Percentiles rank a stretch among this genome's conserved stretches.
These are phyloP conservation scores for Poecilia wingei DNA, from an alignment of 2,797 vertebrate genomes.

Conservation along the genomic window DNA sequence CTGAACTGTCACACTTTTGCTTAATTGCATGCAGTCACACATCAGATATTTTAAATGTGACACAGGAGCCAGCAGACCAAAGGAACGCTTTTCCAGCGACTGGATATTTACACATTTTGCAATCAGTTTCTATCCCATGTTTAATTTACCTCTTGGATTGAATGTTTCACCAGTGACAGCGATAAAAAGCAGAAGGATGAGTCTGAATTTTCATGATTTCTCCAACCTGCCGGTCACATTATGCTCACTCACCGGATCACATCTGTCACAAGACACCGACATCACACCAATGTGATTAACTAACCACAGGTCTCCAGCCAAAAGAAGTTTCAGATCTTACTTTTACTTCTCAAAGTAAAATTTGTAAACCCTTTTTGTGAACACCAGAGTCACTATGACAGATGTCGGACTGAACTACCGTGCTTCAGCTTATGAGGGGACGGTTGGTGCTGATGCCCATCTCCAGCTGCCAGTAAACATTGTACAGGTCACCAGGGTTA, in stretches of 20 bases:
- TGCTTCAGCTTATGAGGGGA: not conserved
- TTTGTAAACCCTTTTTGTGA: not conserved
- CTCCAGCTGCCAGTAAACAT: not conserved
- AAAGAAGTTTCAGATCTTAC: not conserved
- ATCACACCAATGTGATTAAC: not conserved
- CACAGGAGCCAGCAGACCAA: slow-evolving; percentile 11
- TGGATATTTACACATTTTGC: not conserved
- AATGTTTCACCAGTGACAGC: not conserved
- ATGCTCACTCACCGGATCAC: not conserved
- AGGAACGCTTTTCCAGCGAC: not conserved
- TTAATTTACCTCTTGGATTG: not conserved
- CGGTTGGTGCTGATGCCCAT: not conserved
- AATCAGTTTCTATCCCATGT: not conserved
- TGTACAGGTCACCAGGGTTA: not conserved
- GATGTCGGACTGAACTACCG: not conserved
- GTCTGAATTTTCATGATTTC: not conserved
- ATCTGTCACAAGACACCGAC: not conserved
- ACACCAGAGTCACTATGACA: not conserved
- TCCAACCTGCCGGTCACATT: not conserved
- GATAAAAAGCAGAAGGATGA: not conserved
- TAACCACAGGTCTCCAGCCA: not conserved
- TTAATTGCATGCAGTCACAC: slow-evolving; percentile 36
- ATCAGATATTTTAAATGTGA: slow-evolving; percentile 31
- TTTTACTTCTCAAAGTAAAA: not conserved
- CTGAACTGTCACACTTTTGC: slow-evolving; percentile 32